Conservation (phyloP, 2,888 invertebrate genomes). For the Agrilus cyanescens region DNA sequence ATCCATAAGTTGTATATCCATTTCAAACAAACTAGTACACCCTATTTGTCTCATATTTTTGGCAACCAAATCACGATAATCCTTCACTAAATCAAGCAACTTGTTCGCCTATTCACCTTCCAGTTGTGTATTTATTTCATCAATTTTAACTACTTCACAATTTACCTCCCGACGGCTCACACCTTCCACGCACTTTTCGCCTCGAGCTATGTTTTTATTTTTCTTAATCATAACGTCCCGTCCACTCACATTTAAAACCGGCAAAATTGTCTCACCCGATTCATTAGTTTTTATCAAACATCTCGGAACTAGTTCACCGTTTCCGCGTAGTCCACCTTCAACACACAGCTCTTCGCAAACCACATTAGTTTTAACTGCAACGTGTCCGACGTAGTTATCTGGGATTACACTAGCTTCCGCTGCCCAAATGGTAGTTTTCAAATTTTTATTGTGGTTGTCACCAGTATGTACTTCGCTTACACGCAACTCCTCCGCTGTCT, state of each 20-base stretch:
- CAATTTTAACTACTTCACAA: not conserved
- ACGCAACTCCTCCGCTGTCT: constrained; percentile 7
- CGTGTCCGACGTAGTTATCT: too few species aligned
- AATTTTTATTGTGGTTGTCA: too few species aligned
- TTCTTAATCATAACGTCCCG: constrained; percentile 1
- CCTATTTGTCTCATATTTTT: constrained; percentile 11
- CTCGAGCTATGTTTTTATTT: not conserved
- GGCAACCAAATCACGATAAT: constrained; percentile 10
- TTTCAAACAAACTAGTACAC: too few species aligned
- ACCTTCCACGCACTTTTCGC: not conserved
- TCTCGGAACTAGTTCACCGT: constrained; percentile 8
- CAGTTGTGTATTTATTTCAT: not conserved
- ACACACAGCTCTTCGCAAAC: constrained; percentile 1
- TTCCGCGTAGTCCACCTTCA: not conserved
- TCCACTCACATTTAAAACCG: constrained; percentile 3
- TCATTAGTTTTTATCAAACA: constrained; percentile 10
- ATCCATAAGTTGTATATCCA: too few species aligned
- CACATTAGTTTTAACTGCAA: too few species aligned
- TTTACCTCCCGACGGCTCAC: not conserved
- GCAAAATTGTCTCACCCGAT: constrained; percentile 9
- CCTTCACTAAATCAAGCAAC: too few species aligned
- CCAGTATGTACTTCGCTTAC: not conserved
- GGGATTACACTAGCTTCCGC: too few species aligned
- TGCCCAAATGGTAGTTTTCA: too few species aligned
- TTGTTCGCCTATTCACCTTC: not conserved